Conservation (phyloP, 2,797 vertebrate species). For the Micropoecilia bifurca region DNA sequence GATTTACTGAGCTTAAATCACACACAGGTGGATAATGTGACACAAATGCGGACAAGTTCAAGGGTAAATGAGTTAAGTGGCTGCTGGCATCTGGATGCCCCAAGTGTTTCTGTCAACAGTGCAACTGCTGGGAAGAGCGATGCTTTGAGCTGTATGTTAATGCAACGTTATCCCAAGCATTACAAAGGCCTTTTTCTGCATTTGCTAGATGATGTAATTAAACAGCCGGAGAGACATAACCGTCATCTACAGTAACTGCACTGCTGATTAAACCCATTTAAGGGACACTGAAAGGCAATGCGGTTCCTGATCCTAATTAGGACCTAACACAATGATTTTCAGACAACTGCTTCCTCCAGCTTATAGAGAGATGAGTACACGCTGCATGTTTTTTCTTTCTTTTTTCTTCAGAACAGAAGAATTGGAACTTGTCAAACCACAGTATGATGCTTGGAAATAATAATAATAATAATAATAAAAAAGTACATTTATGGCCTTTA, state of each 20-base stretch:
- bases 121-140: slow-evolving; percentile 25
- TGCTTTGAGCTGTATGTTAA: slow-evolving; percentile 42
- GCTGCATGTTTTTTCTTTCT: slow-evolving; percentile 12
- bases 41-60: neutral
- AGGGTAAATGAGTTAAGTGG: neutral
- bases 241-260: slow-evolving; percentile 14
- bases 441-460: neutral
- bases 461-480: neutral
- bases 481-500: neutral
- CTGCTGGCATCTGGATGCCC: neutral
- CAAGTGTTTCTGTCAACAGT: slow-evolving; percentile 4
- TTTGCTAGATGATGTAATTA: slow-evolving; percentile 56
- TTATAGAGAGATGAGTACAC: slow-evolving; percentile 24
- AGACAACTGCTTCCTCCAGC: neutral
- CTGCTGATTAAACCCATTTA: slow-evolving; percentile 57
- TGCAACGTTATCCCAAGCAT: slow-evolving; percentile 29
- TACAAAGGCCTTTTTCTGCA: slow-evolving; percentile 21
- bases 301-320: slow-evolving; percentile 53
- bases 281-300: slow-evolving; percentile 32
- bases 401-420: neutral
- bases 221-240: slow-evolving; percentile 39
- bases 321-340: slow-evolving; percentile 48
- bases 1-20: neutral
- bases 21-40: neutral
- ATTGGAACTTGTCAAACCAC: neutral